Conservation (phyloP, 2,113 vertebrate genomes). For the Mesembrinibis cayennensis region DNA sequence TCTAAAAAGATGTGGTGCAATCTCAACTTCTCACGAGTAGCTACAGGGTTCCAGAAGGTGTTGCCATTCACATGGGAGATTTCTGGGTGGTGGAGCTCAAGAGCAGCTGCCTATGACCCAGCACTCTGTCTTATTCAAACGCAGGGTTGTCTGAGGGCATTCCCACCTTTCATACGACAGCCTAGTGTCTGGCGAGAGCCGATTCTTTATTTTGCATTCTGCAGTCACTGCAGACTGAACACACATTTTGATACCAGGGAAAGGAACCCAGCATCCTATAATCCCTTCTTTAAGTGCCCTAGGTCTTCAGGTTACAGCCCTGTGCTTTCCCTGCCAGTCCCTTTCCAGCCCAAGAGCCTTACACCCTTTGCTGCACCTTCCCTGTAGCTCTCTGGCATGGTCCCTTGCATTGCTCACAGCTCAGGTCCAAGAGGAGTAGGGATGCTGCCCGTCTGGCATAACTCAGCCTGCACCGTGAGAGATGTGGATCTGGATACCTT, state of each 20-base stretch:
- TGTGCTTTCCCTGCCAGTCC: not conserved
- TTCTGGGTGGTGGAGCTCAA: not conserved
- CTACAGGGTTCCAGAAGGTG: not conserved
- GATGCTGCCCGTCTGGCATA: not conserved
- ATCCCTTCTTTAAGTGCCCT: not conserved
- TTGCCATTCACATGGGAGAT: not conserved
- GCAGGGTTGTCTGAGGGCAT: not conserved
- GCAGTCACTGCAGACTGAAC: not conserved
- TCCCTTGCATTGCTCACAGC: not conserved
- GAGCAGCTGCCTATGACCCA: not conserved
- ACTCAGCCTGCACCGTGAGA: not conserved
- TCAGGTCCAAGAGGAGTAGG: rapidly evolving
- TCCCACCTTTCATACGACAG: not conserved
- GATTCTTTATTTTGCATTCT: not conserved
- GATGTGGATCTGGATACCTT: not conserved
- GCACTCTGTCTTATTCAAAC: not conserved
- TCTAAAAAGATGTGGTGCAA: not conserved
- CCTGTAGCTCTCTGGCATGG: not conserved
- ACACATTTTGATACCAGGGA: not conserved
- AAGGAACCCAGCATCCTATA: not conserved
- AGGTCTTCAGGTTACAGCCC: not conserved
- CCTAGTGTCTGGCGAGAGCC: too few relatives aligned
- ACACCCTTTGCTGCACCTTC: not conserved
- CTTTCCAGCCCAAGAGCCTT: not conserved
- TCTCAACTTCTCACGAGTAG: not conserved